These are phyloP conservation scores for Bibio marci DNA, from an alignment of 2,888 invertebrate species.

Conservation along the genomic window DNA sequence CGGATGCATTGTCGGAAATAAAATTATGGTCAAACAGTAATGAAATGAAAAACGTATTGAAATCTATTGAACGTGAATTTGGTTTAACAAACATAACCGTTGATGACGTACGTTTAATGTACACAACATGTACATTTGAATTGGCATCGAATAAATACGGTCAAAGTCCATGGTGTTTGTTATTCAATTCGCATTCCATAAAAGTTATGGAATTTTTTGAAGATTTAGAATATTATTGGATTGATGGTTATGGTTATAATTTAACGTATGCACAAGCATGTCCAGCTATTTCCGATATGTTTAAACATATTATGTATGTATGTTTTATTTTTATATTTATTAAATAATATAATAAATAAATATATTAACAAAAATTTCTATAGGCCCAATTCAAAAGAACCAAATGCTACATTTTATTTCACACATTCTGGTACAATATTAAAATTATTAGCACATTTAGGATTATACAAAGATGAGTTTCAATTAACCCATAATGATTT, in stretches of 20 bases:
- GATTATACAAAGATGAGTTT: conserved; percentile 47
- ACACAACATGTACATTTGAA: conserved; percentile 62
- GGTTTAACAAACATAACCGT: conserved; percentile 31
- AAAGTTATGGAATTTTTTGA: conserved; percentile 51
- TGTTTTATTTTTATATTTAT: conserved; percentile 1
- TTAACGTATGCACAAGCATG: conserved; percentile 63
- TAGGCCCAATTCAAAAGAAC: conserved; percentile 17
- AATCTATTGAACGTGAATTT: conserved; percentile 39
- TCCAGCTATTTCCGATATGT: conserved; percentile 49
- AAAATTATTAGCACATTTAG: conserved; percentile 55
- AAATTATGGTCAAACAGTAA: conserved; percentile 34
- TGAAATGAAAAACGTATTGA: conserved; percentile 38
- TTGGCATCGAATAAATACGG: conserved; percentile 54
- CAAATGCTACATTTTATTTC: conserved; percentile 50
- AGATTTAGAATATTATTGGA: conserved; percentile 66
- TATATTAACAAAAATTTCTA: conserved; percentile 3
- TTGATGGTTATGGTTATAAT: conserved; percentile 62
- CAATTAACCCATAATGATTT: conserved; percentile 39
- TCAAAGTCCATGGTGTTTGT: conserved; percentile 63
- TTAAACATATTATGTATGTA: conserved; percentile 48
- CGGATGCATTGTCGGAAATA: conserved; percentile 38
- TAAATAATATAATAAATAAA: not conserved
- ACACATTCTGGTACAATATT: conserved; percentile 69
- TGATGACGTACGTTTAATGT: conserved; percentile 47
- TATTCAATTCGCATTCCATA: conserved; percentile 44